These are phyloP conservation scores for Melanotaenia trifasciata DNA, from an alignment of 2,797 vertebrate species.

Conservation along the genomic window DNA sequence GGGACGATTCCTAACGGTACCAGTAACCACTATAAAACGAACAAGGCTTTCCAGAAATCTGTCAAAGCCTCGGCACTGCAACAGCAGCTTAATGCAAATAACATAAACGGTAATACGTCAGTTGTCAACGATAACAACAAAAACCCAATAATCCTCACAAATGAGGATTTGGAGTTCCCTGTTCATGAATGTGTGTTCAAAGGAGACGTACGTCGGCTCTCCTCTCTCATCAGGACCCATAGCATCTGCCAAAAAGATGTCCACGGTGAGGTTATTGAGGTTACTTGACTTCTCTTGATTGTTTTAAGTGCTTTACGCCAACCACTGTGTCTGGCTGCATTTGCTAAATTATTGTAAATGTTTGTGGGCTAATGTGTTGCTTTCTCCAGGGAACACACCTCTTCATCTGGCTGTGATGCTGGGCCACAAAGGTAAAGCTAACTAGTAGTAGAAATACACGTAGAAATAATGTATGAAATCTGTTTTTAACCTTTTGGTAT, in stretches of 20 bases:
- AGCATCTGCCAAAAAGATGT: conserved; percentile 94
- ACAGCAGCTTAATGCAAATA: conserved; percentile 79
- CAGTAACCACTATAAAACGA: conserved; percentile 78
- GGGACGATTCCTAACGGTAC: conserved; percentile 77
- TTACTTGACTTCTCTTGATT: background rate
- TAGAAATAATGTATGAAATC: background rate
- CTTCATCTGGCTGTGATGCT: conserved; percentile 97
- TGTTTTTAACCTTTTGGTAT: background rate
- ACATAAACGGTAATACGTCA: conserved; percentile 72
- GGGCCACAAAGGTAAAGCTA: conserved; percentile 93
- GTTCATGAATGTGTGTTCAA: conserved; percentile 95
- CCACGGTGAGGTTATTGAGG: conserved; percentile 84
- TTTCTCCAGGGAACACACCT: conserved; percentile 91
- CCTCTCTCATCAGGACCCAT: conserved; percentile 94
- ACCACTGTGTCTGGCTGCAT: background rate
- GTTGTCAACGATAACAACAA: conserved; percentile 76
- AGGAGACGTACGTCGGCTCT: conserved; percentile 91
- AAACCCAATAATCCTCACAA: conserved; percentile 75
- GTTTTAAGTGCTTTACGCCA: background rate
- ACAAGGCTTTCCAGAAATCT: conserved; percentile 80
- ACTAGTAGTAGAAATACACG: background rate
- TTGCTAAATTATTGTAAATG: background rate
- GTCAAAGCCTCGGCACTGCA: conserved; percentile 65
- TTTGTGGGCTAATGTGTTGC: conserved; percentile 5
- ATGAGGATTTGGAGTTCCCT: conserved; percentile 81